These are phyloP conservation scores for Ruditapes philippinarum DNA, from an alignment of 1,140 invertebrate species.

Conservation along the genomic window DNA sequence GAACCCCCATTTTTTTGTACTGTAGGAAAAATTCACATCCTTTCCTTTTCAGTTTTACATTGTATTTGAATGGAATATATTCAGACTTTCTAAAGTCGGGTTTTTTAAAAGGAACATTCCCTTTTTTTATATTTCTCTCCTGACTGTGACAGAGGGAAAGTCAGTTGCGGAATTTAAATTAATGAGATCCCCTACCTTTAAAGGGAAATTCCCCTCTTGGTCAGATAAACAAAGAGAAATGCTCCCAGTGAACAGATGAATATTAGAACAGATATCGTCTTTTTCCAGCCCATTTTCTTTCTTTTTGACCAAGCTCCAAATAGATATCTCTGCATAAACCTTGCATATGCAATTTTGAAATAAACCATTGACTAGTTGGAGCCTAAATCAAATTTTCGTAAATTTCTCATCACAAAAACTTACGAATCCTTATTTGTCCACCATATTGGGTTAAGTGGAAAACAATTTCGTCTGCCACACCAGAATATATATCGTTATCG, in stretches of 20 bases:
- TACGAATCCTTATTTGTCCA: no score
- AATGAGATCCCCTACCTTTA: no score
- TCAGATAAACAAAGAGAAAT: slow-evolving; percentile 58
- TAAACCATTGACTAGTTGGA: neutral
- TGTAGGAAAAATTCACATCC: slow-evolving; percentile 99
- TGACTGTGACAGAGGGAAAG: slow-evolving; percentile 17
- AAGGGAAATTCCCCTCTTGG: no score
- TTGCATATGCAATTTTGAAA: neutral
- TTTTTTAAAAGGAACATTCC: slow-evolving; percentile 48
- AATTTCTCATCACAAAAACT: neutral
- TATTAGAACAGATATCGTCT: slow-evolving; percentile 6
- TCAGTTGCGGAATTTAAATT: slow-evolving; percentile 8
- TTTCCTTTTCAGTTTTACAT: slow-evolving; percentile 76
- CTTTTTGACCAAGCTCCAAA: neutral
- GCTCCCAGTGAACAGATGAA: slow-evolving; percentile 18
- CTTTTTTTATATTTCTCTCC: slow-evolving; percentile 45
- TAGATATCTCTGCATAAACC: slow-evolving; percentile 12
- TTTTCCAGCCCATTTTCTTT: slow-evolving; percentile 58
- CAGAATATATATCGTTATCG: slow-evolving; percentile 11
- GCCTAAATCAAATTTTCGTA: neutral
- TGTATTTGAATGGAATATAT: slow-evolving; percentile 62
- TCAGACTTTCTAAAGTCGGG: slow-evolving; percentile 44
- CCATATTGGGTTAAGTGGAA: slow-evolving; percentile 42
- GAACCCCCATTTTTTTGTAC: slow-evolving; percentile 98
- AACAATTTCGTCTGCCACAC: neutral